Conservation (phyloP, 2,113 vertebrate species). For the Dasypus novemcinctus region DNA sequence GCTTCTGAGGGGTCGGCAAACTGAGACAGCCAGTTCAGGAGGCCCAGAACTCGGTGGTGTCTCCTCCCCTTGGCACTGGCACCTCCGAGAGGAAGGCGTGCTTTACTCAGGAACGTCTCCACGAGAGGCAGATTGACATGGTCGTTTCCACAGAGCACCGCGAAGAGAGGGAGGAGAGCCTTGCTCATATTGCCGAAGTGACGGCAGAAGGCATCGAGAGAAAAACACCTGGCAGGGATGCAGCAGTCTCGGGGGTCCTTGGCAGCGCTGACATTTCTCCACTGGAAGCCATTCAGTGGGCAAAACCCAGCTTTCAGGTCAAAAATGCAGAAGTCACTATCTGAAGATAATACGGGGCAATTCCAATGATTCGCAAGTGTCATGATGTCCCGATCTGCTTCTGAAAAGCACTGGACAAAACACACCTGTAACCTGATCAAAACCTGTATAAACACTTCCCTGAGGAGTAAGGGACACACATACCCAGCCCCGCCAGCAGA, state of each 20-base stretch:
- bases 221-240: constrained; percentile 86
- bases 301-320: constrained; percentile 91
- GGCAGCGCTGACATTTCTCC: constrained; percentile 81
- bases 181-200: constrained; percentile 84
- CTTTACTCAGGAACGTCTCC: constrained; percentile 81
- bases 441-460: constrained; percentile 90
- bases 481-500: constrained; percentile 83
- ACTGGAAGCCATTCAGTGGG: constrained; percentile 90
- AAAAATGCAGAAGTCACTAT: constrained; percentile 97
- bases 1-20: constrained; percentile 85
- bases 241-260: constrained; percentile 79
- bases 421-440: constrained; percentile 84
- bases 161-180: constrained; percentile 88
- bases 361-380: constrained; percentile 92
- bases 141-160: constrained; percentile 92
- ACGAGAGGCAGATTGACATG: constrained; percentile 80
- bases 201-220: constrained; percentile 88
- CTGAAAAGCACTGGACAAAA: constrained; percentile 91
- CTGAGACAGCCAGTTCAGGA: constrained; percentile 90
- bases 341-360: constrained; percentile 92
- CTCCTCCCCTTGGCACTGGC: constrained; percentile 62
- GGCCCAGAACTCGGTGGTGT: constrained; percentile 83
- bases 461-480: constrained; percentile 88
- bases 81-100: constrained; percentile 54
- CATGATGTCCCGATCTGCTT: constrained; percentile 94